Percentiles rank a stretch among this genome's conserved stretches.
Evolutionary conservation across 2,797 vertebrate species (phyloP).

Genomic region (Phoeniculus purpureus): DNA sequence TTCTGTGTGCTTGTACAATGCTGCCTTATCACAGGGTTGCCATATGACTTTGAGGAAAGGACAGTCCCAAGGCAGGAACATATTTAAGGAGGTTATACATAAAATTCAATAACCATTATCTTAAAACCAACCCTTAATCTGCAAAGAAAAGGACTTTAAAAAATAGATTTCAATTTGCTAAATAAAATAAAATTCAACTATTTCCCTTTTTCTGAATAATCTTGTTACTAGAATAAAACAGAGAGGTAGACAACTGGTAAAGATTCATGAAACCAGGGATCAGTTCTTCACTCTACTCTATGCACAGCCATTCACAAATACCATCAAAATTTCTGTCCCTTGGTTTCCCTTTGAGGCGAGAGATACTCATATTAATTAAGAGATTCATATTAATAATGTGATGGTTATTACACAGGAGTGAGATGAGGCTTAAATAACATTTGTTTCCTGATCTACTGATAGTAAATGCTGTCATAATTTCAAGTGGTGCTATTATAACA

Average conservation of each 20-base stretch:
- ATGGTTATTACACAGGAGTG: neutral
- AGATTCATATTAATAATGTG: neutral
- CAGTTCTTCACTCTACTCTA: neutral
- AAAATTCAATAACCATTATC: neutral
- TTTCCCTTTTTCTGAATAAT: neutral
- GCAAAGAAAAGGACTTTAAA: neutral
- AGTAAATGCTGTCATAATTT: neutral
- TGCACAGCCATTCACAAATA: neutral
- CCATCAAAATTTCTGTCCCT: neutral
- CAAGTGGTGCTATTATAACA: neutral
- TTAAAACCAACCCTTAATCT: neutral
- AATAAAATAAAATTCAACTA: neutral
- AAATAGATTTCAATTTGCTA: neutral
- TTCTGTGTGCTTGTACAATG: neutral
- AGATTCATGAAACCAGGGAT: neutral
- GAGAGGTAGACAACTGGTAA: neutral
- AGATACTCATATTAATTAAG: neutral
- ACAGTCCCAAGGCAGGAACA: neutral
- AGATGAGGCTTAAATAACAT: neutral
- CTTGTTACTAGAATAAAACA: neutral
- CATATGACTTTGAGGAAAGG: conserved; percentile 29
- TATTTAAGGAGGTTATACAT: neutral
- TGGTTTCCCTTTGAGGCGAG: neutral
- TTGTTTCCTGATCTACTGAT: neutral
- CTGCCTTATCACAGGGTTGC: neutral